These are phyloP conservation scores for Crotalus tigris DNA, from an alignment of 2,113 vertebrate genomes.

Conservation along the genomic window DNA sequence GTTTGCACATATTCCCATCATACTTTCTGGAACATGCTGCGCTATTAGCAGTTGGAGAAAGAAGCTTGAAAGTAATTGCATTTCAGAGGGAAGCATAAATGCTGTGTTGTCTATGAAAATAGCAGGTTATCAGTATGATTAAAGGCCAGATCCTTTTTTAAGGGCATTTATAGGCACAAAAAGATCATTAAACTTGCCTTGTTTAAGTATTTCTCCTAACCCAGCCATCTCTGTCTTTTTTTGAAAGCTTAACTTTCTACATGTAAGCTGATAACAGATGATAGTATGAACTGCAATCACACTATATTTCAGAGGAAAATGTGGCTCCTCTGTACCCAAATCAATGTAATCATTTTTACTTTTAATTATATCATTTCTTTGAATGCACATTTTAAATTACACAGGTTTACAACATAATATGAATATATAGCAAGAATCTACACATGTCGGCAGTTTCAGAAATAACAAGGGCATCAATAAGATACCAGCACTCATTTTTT, in stretches of 20 bases:
- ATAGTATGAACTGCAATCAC: slow-evolving; percentile 38
- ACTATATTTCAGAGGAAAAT: slow-evolving; percentile 47
- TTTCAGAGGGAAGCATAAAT: slow-evolving; percentile 57
- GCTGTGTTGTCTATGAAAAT: slow-evolving; percentile 59
- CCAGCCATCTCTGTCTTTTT: background rate
- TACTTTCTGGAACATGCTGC: background rate
- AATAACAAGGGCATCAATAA: background rate
- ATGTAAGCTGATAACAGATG: slow-evolving; percentile 50
- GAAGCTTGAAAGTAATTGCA: slow-evolving; percentile 25
- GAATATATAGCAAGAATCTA: background rate
- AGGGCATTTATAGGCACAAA: slow-evolving; percentile 56
- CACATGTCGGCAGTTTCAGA: background rate
- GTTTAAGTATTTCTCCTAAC: slow-evolving; percentile 59
- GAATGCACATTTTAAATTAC: background rate
- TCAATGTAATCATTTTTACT: slow-evolving; percentile 1
- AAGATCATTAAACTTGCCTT: slow-evolving; percentile 45
- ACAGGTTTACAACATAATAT: background rate
- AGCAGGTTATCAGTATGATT: slow-evolving; percentile 59
- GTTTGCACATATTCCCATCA: background rate
- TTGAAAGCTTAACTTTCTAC: slow-evolving; percentile 52
- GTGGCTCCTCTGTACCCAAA: slow-evolving; percentile 41
- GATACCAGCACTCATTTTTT: background rate
- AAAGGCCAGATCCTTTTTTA: slow-evolving; percentile 46
- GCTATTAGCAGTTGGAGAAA: background rate
- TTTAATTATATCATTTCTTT: background rate